These are phyloP conservation scores for Atlantisia rogersi DNA, from an alignment of 2,113 vertebrate species.

Conservation along the genomic window DNA sequence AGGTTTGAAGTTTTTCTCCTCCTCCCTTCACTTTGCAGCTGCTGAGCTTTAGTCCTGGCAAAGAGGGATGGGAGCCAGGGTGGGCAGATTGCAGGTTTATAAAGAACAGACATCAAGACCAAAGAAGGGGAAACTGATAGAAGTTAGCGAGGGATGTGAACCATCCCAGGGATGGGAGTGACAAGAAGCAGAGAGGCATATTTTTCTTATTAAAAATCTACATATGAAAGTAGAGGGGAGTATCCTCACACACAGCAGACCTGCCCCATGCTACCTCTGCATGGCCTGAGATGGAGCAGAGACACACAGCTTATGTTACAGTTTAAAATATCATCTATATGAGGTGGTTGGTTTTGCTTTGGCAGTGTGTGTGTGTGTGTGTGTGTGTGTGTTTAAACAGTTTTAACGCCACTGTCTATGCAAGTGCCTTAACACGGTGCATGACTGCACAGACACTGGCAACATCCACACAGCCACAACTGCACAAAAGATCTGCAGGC, in stretches of 20 bases:
- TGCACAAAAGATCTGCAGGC: neutral
- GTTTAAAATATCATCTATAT: neutral
- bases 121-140: constrained; percentile 4
- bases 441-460: neutral
- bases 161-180: neutral
- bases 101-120: constrained; percentile 27
- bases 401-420: neutral
- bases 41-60: neutral
- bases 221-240: constrained; percentile 1
- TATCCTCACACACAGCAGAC: neutral
- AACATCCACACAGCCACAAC: neutral
- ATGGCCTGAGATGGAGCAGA: neutral
- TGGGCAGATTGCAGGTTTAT: constrained; percentile 6
- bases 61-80: neutral
- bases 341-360: too few species aligned
- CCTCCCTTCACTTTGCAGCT: constrained; percentile 22
- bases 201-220: constrained; percentile 19
- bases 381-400: neutral
- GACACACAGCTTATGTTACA: neutral
- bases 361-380: too few species aligned
- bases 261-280: neutral
- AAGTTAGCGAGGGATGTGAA: neutral
- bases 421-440: neutral
- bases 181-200: constrained; percentile 45
- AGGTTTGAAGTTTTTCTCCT: neutral